Evolutionary conservation across 2,797 vertebrate species (phyloP).

Genomic region (Lagodon rhomboides): DNA sequence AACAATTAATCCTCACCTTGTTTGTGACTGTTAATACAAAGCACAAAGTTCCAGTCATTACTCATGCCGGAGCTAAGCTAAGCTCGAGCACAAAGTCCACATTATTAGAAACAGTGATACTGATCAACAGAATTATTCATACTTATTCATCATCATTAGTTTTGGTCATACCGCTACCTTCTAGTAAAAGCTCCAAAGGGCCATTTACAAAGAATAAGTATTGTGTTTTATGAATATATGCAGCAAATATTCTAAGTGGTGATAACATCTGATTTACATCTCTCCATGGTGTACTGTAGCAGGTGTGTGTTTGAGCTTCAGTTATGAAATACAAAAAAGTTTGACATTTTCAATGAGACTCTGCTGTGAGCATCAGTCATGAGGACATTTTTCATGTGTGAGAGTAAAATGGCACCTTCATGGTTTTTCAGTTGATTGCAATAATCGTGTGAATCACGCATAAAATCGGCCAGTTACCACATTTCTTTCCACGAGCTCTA

Average conservation of each 20-base stretch:
- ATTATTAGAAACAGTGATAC: background rate
- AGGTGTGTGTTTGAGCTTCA: background rate
- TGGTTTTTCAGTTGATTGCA: slow-evolving; percentile 19
- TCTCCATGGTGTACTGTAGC: background rate
- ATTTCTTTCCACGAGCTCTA: slow-evolving; percentile 28
- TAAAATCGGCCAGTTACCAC: slow-evolving; percentile 3
- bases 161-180: background rate
- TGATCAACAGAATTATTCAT: background rate
- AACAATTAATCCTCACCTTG: background rate
- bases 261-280: background rate
- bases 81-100: background rate
- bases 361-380: slow-evolving; percentile 5
- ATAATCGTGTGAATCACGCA: slow-evolving; percentile 16
- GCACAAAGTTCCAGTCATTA: slow-evolving; percentile 4
- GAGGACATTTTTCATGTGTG: slow-evolving; percentile 15
- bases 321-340: slow-evolving; percentile 6
- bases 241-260: background rate
- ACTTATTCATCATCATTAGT: background rate
- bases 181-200: background rate
- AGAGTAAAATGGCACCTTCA: slow-evolving; percentile 29
- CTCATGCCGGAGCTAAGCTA: background rate
- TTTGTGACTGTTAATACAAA: slow-evolving; percentile 4
- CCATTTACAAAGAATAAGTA: background rate
- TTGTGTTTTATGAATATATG: too few relatives aligned
- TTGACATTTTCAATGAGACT: slow-evolving; percentile 46